Evolutionary conservation across 2,888 invertebrate species (phyloP), one percentile per base, ranked within the genome.

Genomic region (Heterodera filipjevi): DNA sequence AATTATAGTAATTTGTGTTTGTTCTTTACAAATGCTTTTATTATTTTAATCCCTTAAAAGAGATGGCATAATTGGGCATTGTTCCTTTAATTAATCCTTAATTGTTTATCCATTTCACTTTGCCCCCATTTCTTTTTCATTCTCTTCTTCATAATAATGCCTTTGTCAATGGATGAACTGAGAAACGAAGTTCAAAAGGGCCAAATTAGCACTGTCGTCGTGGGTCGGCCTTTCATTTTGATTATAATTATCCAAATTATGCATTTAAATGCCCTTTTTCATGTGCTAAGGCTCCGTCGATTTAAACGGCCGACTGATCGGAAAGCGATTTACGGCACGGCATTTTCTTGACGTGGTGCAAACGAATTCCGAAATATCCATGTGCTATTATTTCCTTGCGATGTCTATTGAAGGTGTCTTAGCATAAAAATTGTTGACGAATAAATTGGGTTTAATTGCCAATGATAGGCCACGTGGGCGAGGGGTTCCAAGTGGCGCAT

Each of bases 201-300:
- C 39, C 30, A 16, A 75, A 75, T 75, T 75, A 59, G 59, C 66
- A 75, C 75, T 3, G 75, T 75, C 10, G 75, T 75, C 30, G 27
- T 75, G 2, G 75, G 75, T 75, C 30, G 32, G 75, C 59, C 33
- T 22, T 27, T 53, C 59, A 44, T 33, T 35, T 53, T 33, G 35
- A 35, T 12, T 39, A 73, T n/a, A n/a, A 70, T n/a, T 68, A 68
- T 2, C 22, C 14, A 68, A 19, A 16, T 3, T 19, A 68, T 19
- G 33, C 19, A 70, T 70, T 27, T 22, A 2, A 32, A 0, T 16
- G 16, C 2, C 32, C 30, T 27, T 27, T 46, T 33, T 27, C 16
- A 33, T 46, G 2, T 44, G 2, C 3, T 27, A 19, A 75, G 75
- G 66, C 19, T 53, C 66, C 19, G 75, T 75, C 33, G 75, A 75